Evolutionary conservation across 2,888 invertebrate genomes (phyloP).

Genomic region (Poecilus cupreus): DNA sequence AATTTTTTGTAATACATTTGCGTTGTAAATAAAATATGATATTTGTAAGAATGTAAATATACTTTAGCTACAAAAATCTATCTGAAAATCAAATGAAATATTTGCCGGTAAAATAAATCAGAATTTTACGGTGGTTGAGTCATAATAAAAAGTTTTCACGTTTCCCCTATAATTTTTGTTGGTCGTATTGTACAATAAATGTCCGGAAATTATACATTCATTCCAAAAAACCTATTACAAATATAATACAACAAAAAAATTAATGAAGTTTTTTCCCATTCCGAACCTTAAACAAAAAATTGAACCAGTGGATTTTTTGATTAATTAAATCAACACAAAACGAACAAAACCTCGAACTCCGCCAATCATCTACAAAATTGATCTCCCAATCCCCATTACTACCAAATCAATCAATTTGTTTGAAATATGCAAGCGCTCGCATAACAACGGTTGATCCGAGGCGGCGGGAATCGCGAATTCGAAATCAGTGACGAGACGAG

Average conservation of each 20-base stretch:
- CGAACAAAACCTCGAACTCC: conserved; percentile 1
- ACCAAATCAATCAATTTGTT: conserved; percentile 29
- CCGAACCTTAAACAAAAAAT: conserved; percentile 27
- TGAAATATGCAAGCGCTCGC: conserved; percentile 18
- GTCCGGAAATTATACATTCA: conserved; percentile 23
- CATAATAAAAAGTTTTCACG: conserved; percentile 7
- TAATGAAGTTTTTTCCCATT: conserved; percentile 28
- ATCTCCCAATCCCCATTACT: neutral
- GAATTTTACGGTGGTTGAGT: neutral
- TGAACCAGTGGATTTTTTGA: neutral
- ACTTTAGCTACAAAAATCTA: no score
- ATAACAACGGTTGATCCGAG: conserved; percentile 37
- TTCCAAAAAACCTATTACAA: conserved; percentile 40
- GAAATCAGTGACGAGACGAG: no score
- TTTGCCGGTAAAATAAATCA: conserved; percentile 14
- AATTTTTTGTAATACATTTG: no score
- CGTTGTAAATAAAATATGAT: no score
- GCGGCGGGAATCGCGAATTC: conserved; percentile 48
- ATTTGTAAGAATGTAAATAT: no score
- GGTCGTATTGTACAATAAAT: conserved; percentile 7
- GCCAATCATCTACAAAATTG: conserved; percentile 29
- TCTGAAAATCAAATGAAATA: neutral
- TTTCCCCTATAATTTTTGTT: conserved; percentile 25
- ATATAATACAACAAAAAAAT: conserved; percentile 38
- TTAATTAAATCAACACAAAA: conserved; percentile 31